Evolutionary conservation across 2,888 invertebrate species (phyloP), one percentile per base, ranked within the genome.

Genomic region (Caenorhabditis sp.): DNA sequence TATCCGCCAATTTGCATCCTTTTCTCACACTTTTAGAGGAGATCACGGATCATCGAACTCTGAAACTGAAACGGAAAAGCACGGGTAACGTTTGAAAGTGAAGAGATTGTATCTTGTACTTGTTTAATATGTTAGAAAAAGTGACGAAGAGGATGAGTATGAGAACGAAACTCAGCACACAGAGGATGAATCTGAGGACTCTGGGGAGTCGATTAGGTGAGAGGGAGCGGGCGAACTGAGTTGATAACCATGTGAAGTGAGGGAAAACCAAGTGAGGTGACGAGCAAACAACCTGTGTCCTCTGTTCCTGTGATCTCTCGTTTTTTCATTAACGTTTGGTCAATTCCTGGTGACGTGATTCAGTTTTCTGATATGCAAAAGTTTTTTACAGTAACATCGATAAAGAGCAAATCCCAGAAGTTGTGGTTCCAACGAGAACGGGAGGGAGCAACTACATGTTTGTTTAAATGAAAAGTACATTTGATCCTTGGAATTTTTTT

Each of bases 141-240:
- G 55, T 39, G 46, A 41, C 8, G 71, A 71, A 46, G 71, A 70
- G 17, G 39, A 58, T 43, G 68, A 70, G 26, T 62, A 71, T 61
- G 71, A 61, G 17, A 58, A 50, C 39, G 55, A 56, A 46, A 35
- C 65, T 37, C 50, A 58, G 27, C 48, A 50, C 56, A 68, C 58
- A n/a, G 50, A 24, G 43, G 68, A 68, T 68, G 66, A 56, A 56
- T 66, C 66, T 20, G 66, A 66, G 8, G 66, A 66, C 56, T 58
- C 56, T 58, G 68, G 58, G 58, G 68, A 71, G 55, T 55, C 53
- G 26, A 71, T 61, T 46, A 71, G 61, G 61, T 71, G 55, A 71
- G 59, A 55, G 43, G 11, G 9, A 11, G n/a, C 17, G 13, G 43
- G 39, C n/a, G 43, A 22, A 37, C 30, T 45, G 24, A 43, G 50